Evolutionary conservation across 2,888 invertebrate species (phyloP).

Genomic region (Dynastes tityus): DNA sequence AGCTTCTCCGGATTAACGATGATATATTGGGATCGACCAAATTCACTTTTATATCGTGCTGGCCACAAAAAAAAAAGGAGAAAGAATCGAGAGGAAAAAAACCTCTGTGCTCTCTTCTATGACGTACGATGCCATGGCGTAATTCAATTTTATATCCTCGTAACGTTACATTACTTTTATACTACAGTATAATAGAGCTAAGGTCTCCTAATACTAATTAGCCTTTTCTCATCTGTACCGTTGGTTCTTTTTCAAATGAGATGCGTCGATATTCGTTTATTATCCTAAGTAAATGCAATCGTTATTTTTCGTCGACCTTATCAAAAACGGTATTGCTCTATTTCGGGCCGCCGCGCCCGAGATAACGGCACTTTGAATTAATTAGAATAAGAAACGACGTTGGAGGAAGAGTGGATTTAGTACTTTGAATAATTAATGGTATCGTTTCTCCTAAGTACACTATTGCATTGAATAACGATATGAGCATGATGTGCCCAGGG

Average conservation of each 20-base stretch:
- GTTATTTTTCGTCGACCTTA: constrained; percentile 25
- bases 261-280: background rate
- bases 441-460: constrained; percentile 7
- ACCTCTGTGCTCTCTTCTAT: background rate
- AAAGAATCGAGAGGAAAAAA: background rate
- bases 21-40: constrained; percentile 31
- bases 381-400: constrained; percentile 19
- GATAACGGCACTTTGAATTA: constrained; percentile 36
- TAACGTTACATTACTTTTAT: background rate
- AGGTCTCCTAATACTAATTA: constrained; percentile 5
- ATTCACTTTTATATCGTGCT: constrained; percentile 34
- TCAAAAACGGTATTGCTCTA: constrained; percentile 14
- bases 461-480: background rate
- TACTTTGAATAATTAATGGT: constrained; percentile 30
- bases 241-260: background rate
- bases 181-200: background rate
- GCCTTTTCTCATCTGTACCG: background rate
- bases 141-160: constrained; percentile 29
- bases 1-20: constrained; percentile 38
- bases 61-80: background rate
- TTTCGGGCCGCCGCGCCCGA: constrained; percentile 9
- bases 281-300: constrained; percentile 5
- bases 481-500: no score
- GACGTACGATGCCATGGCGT: constrained; percentile 4
- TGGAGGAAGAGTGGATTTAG: constrained; percentile 15